Evolutionary conservation across 2,113 vertebrate species (phyloP).

Genomic region (Calyptommatus sinebrachiatus): DNA sequence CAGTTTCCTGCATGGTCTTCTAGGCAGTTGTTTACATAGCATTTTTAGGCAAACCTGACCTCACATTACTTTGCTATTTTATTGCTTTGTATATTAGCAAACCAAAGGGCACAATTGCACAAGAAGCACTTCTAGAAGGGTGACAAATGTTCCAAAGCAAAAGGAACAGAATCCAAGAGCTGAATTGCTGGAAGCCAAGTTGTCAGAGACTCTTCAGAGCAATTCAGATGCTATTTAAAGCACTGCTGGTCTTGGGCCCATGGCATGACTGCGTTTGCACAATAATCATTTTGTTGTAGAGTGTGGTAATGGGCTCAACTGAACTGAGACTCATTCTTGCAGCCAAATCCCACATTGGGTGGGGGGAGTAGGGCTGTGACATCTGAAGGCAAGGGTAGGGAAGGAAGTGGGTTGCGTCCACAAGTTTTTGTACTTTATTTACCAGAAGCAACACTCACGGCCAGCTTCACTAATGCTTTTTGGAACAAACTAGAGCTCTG

Average conservation of each 20-base stretch:
- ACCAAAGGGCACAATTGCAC: constrained; percentile 20
- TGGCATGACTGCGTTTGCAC: not conserved
- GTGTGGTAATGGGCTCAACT: not conserved
- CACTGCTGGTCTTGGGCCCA: not conserved
- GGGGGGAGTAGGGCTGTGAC: not conserved
- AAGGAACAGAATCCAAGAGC: constrained; percentile 24
- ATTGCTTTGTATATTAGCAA: not conserved
- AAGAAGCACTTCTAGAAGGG: not conserved
- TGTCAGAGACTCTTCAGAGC: not conserved
- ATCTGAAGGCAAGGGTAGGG: not conserved
- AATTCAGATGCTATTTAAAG: constrained; percentile 57
- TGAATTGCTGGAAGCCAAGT: constrained; percentile 43
- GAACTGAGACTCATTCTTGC: constrained; percentile 1
- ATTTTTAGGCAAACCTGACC: constrained; percentile 12
- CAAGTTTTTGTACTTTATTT: not conserved
- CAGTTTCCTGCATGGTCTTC: not conserved
- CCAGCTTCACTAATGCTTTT: not conserved
- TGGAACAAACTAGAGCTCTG: not conserved
- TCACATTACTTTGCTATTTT: not conserved
- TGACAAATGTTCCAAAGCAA: not conserved
- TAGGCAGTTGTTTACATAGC: not conserved
- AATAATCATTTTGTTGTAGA: constrained; percentile 47
- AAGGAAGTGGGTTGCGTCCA: not conserved
- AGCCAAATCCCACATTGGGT: not conserved
- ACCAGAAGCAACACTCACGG: constrained; percentile 31